Evolutionary conservation across 2,797 vertebrate species (phyloP), one percentile per base, ranked within the genome.

Genomic region (Triplophysa bombifrons): DNA sequence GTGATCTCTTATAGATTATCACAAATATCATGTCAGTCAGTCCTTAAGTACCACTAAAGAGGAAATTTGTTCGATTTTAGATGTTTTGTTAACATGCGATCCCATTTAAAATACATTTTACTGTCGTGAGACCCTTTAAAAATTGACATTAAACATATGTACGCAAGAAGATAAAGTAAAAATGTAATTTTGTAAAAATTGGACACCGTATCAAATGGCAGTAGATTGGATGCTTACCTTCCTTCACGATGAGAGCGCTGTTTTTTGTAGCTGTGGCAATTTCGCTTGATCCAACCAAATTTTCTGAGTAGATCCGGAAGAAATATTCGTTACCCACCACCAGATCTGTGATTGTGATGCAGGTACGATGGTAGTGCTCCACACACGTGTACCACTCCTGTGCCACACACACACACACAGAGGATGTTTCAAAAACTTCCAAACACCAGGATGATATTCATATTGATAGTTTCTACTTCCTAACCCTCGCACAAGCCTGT

Each of bases 311-410:
- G 88, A 99, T 87, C 60, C 98, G 93, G 93, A 99, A 99, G 90
- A 93, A 99, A 87, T 99, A 99, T 73, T 99, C 98, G 0, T 99
- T 99, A 30, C 98, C 97, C n/a, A 99, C 96, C 88, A 99, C 93
- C 81, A 99, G 93, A 74, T 99, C 98, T 0, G 94, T 93, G 85
- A 99, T 95, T 89, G 96, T 97, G 85, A 97, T 95, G 27, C 89
- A 96, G 83, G 90, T 97, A 86, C 97, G 94, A 88, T 99, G 98
- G 86, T 98, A 99, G 86, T 99, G 98, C 88, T 99, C 98, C 0
- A 98, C 87, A 80, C 97, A 97, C 0, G 98, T 99, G 93, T 92
- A 99, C 98, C 98, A 99, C 81, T 99, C 98, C 98, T 99, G 80
- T 72, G 38, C 68, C 64, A 61, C 38, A 20, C 41, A 68, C n/a